Percentiles rank a stretch among this genome's conserved stretches.
These are phyloP conservation scores for Drosophila sp. DNA, from an alignment of 1,140 invertebrate genomes.

Conservation along the genomic window DNA sequence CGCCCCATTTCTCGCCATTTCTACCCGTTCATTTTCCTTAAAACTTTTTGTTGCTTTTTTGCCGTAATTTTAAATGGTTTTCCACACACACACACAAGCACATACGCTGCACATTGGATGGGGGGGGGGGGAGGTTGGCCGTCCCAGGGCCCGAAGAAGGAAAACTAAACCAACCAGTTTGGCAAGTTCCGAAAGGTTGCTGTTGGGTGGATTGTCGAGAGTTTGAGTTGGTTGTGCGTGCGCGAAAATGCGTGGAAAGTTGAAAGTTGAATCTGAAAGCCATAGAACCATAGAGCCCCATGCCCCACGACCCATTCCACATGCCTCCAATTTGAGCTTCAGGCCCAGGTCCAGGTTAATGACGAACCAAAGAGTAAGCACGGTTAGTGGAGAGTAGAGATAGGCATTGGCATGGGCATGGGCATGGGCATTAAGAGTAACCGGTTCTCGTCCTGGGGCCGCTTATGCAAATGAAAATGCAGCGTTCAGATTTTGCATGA, in stretches of 20 bases:
- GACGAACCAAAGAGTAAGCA: constrained; percentile 34
- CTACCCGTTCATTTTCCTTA: constrained; percentile 27
- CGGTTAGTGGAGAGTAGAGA: not conserved
- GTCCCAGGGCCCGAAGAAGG: constrained; percentile 15
- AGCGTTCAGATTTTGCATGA: constrained; percentile 47
- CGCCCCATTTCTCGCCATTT: not conserved
- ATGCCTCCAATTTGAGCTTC: not conserved
- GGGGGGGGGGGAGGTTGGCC: not conserved
- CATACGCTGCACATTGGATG: constrained; percentile 3
- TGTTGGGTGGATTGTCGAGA: not conserved
- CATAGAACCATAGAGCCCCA: constrained; percentile 19
- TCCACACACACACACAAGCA: constrained; percentile 32
- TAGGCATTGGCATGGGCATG: not conserved
- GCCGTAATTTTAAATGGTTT: constrained; percentile 75
- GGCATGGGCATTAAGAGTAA: not conserved
- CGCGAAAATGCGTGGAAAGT: constrained; percentile 57
- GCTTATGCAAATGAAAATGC: constrained; percentile 62
- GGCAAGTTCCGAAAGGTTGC: constrained; percentile 64
- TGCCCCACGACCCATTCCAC: too few species aligned
- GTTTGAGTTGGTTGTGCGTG: constrained; percentile 42
- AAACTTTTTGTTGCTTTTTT: constrained; percentile 73
- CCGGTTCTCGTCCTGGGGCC: constrained; percentile 38
- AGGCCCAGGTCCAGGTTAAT: constrained; percentile 35
- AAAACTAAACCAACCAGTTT: constrained; percentile 73
- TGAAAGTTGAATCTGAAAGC: constrained; percentile 46